Evolutionary conservation across 2,113 vertebrate species (phyloP).

Genomic region (Cyphomyrus discorhynchus): DNA sequence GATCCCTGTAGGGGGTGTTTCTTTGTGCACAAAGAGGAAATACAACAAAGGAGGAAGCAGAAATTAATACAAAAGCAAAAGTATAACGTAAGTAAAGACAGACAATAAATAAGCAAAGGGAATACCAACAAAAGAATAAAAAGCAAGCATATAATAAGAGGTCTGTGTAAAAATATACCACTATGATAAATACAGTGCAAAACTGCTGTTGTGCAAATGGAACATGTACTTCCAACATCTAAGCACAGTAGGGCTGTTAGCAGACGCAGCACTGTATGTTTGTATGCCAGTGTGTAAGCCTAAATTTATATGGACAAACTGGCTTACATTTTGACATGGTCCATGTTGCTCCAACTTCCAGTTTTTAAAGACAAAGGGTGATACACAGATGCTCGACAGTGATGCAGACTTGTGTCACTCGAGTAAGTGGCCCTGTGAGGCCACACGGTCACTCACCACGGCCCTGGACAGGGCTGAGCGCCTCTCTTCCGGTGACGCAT

Average conservation of each 20-base stretch:
- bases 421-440: not conserved
- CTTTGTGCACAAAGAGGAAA: not conserved
- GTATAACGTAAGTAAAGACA: not conserved
- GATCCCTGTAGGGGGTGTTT: not conserved
- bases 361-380: not conserved
- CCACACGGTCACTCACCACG: conserved; percentile 56
- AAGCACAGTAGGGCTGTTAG: not conserved
- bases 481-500: conserved; percentile 66
- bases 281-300: not conserved
- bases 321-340: not conserved
- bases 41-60: not conserved
- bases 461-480: conserved; percentile 71
- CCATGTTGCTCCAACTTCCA: not conserved
- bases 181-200: not conserved
- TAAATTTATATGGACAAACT: not conserved
- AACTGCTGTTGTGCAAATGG: not conserved
- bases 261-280: not conserved
- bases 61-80: not conserved
- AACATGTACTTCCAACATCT: not conserved
- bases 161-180: not conserved
- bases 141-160: not conserved
- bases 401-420: not conserved
- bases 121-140: not conserved
- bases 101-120: not conserved
- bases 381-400: not conserved